Percentiles rank a stretch among this genome's conserved stretches.
Evolutionary conservation across 2,797 vertebrate genomes (phyloP).

Genomic region (Sebastes nivosus): DNA sequence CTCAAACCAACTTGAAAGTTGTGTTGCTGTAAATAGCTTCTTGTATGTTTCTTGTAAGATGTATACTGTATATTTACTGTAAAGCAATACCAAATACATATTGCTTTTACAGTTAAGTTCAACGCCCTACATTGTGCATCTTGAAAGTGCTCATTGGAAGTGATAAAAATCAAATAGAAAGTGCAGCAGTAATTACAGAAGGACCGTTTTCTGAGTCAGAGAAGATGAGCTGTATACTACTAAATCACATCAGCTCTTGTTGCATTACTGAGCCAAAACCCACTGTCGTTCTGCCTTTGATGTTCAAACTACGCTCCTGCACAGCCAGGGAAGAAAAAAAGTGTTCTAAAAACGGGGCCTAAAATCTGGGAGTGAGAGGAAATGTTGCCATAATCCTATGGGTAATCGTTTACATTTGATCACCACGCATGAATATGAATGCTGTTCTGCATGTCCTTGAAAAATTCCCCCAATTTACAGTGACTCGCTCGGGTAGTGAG

Average conservation of each 20-base stretch:
- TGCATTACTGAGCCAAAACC: conserved; percentile 57
- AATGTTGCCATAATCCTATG: conserved; percentile 63
- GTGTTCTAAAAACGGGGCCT: conserved; percentile 49
- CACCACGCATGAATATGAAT: conserved; percentile 70
- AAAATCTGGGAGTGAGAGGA: conserved; percentile 48
- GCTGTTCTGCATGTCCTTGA: conserved; percentile 64
- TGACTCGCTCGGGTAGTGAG: neutral
- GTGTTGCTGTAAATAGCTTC: neutral
- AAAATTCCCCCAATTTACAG: conserved; percentile 50
- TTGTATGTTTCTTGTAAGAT: neutral
- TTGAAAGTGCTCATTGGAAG: neutral
- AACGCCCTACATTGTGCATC: neutral
- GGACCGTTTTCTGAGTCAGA: conserved; percentile 37
- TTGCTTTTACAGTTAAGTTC: neutral
- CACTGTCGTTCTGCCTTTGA: conserved; percentile 61
- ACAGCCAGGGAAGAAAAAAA: conserved; percentile 39
- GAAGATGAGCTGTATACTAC: conserved; percentile 38
- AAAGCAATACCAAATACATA: neutral
- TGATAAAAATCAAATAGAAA: conserved; percentile 18
- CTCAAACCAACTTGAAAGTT: neutral
- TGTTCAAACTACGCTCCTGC: conserved; percentile 55
- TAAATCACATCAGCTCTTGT: conserved; percentile 50
- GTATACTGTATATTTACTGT: neutral
- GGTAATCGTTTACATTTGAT: conserved; percentile 74
- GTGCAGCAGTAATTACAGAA: conserved; percentile 29